Evolutionary conservation across 2,797 vertebrate genomes (phyloP), one percentile per base, ranked within the genome.

Genomic region (Siniperca obscura): DNA sequence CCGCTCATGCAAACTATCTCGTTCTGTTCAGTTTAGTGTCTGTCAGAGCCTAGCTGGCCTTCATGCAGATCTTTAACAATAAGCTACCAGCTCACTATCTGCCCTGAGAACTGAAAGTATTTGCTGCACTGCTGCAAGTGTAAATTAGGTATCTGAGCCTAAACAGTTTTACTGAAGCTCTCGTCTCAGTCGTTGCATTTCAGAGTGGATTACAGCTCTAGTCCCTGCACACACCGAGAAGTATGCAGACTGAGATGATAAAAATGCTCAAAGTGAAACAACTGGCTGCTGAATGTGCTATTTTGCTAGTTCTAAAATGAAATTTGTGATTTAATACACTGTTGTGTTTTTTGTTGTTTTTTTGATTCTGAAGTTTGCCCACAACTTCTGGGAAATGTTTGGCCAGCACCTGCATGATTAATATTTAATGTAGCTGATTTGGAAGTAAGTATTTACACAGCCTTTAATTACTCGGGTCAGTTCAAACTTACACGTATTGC

Each of bases 391-490:
- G 67, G 79, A 60, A 69, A 74, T 83, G 86, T 90, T 84, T 78
- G 86, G 36, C 87, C 86, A 71, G 82, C 93, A 94, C 93, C 92
- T 94, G 93, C 93, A 57, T 92, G 88, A 92, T 93, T 93, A 93
- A 94, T 94, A 91, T 93, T 93, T 93, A 89, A 93, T 90, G 88
- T 85, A 52, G 83, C 86, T 88, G 90, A 83, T 90, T 90, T 87
- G 83, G 73, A 91, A 89, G 86, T 40, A 79, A 89, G 86, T 88
- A 91, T 92, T 92, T 92, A 86, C 82, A 66, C 14, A 84, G 88
- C 91, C 90, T 92, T 91, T 94, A 93, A 94, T 94, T 92, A 92
- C 89, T 88, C 59, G 38, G 93, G 93, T 93, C 92, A 88, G 65
- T 89, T 92, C 88, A 88, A 89, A 93, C 91, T 87, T 91, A 87